Conservation (phyloP, 64 coral and sea anemone genomes). For the Montipora foliosa region DNA sequence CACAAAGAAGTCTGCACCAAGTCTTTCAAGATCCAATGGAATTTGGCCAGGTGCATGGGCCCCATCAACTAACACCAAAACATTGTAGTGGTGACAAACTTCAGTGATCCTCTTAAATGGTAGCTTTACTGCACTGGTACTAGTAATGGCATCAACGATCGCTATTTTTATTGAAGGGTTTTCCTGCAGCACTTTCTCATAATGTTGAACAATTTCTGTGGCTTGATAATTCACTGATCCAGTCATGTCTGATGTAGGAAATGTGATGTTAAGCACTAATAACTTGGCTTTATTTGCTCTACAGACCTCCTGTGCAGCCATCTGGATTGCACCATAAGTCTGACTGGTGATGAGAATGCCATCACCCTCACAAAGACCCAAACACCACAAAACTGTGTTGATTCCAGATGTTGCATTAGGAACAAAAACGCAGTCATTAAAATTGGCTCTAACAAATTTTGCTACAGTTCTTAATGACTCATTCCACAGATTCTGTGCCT, state of each 20-base stretch:
- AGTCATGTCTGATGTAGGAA: slow-evolving; percentile 78
- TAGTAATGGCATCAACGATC: slow-evolving; percentile 86
- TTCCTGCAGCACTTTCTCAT: slow-evolving; percentile 81
- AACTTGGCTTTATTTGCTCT: slow-evolving; percentile 79
- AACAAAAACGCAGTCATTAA: slow-evolving; percentile 82
- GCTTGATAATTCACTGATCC: slow-evolving; percentile 75
- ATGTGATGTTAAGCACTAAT: slow-evolving; percentile 86
- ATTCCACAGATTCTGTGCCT: slow-evolving; percentile 62
- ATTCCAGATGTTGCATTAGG: slow-evolving; percentile 75
- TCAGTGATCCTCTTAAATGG: slow-evolving; percentile 76
- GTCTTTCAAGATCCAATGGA: slow-evolving; percentile 74
- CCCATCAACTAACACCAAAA: slow-evolving; percentile 82
- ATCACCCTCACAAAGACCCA: slow-evolving; percentile 74
- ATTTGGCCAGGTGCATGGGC: slow-evolving; percentile 88
- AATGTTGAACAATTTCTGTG: slow-evolving; percentile 83
- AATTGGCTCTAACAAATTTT: slow-evolving; percentile 74
- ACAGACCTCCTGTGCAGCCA: slow-evolving; percentile 79
- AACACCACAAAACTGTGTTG: slow-evolving; percentile 66
- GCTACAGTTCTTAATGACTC: slow-evolving; percentile 68
- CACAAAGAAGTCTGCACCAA: slow-evolving; percentile 90
- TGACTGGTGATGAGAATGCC: slow-evolving; percentile 85
- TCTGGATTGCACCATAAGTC: slow-evolving; percentile 84
- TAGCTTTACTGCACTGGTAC: slow-evolving; percentile 78
- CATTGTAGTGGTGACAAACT: slow-evolving; percentile 69
- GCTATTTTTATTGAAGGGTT: slow-evolving; percentile 79